Percentiles rank a stretch among this genome's conserved stretches.
Conservation (phyloP, 2,113 vertebrate species). For the Dinomys branickii region DNA sequence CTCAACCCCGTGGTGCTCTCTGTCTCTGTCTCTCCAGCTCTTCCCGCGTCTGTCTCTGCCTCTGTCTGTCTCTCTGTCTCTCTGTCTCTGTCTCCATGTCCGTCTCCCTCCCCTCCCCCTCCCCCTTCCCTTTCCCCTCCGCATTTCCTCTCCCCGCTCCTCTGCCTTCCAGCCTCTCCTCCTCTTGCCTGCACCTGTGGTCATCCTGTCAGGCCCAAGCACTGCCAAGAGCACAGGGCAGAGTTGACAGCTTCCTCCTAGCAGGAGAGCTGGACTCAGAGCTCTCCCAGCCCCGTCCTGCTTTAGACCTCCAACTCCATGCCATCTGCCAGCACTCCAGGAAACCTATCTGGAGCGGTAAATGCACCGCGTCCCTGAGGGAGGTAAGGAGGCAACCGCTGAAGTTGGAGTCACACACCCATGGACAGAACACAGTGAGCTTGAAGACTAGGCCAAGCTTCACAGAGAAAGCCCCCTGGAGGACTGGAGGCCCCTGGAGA, state of each 20-base stretch:
- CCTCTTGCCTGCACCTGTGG: background rate
- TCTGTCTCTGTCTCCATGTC: background rate
- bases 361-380: slow-evolving; percentile 74
- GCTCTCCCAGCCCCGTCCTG: slow-evolving; percentile 43
- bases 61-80: too few species aligned
- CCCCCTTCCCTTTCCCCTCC: background rate
- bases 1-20: too few species aligned
- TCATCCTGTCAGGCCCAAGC: background rate
- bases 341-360: slow-evolving; percentile 75
- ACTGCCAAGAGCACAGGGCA: background rate
- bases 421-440: background rate
- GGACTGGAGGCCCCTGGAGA: background rate
- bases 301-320: slow-evolving; percentile 67
- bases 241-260: background rate
- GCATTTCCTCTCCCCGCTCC: background rate
- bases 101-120: background rate
- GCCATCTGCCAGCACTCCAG: slow-evolving; percentile 78
- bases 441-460: background rate
- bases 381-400: slow-evolving; percentile 55
- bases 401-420: slow-evolving; percentile 64
- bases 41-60: too few species aligned
- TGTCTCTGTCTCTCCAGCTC: too few species aligned
- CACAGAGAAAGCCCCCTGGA: slow-evolving; percentile 43
- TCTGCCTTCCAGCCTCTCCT: background rate
- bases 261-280: fast-evolving